Conservation (phyloP, 2,797 vertebrate species). For the Poecilia gillii region DNA sequence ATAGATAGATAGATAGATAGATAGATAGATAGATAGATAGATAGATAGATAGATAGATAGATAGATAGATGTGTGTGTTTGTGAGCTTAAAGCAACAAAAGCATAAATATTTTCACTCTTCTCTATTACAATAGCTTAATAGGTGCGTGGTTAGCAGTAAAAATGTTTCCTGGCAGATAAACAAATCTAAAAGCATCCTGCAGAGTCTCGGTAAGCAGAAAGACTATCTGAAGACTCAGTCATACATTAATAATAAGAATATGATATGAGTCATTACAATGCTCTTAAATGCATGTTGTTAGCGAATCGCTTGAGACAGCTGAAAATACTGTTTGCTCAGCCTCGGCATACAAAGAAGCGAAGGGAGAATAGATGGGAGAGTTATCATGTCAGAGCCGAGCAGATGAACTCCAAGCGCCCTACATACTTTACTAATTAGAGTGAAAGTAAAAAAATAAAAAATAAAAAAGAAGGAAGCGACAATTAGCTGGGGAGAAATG, state of each 20-base stretch:
- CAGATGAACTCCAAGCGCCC: slow-evolving; percentile 6
- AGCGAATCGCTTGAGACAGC: background rate
- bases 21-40: too few species aligned
- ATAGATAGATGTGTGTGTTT: too few species aligned
- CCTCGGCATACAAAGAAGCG: background rate
- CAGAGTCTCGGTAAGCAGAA: background rate
- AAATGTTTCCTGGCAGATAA: background rate
- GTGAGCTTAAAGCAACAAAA: background rate
- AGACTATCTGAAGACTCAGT: background rate
- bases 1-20: too few species aligned
- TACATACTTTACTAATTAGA: slow-evolving; percentile 34
- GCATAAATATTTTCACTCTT: background rate
- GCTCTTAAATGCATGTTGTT: slow-evolving; percentile 7
- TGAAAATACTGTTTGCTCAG: background rate
- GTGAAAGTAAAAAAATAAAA: background rate
- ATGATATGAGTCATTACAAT: background rate
- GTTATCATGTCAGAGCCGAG: slow-evolving; percentile 1
- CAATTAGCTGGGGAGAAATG: slow-evolving; percentile 23
- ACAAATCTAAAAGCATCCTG: background rate
- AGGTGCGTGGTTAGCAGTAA: background rate
- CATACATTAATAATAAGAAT: slow-evolving; percentile 8
- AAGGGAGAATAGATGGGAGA: slow-evolving; percentile 14
- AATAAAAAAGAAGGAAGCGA: slow-evolving; percentile 1
- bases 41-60: too few species aligned
- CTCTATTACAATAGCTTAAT: background rate